Base-by-base conservation (phyloP, 1,140 invertebrate genomes). In the Drosophila varians region DNA sequence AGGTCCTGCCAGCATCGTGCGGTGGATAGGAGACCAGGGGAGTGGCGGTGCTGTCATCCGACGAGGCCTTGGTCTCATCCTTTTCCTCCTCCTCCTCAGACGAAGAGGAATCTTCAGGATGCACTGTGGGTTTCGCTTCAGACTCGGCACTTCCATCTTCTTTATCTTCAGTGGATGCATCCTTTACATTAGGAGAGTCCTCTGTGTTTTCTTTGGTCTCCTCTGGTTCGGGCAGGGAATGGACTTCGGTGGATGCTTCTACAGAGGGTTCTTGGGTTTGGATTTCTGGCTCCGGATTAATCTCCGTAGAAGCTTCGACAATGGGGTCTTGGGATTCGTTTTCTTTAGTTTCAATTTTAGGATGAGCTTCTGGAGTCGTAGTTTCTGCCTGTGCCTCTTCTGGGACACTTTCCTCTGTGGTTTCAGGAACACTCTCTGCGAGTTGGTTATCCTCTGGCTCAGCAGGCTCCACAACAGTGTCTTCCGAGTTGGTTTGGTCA, bases 11-110 rank as follows among this genome's bases (percentile, higher is more conserved):
- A 4, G 79, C 57, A 57, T 79, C 62, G 47, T 87, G 87, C 0
- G 87, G 87, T 0, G 87, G 87, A 65, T 82, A 90, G 11, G 78
- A 74, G 9, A 87, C 87, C 0, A 90, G 69, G 0, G 88, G 75
- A 5, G 82, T 88, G 9, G 87, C 87, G 2, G 78, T 90, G 6
- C 80, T 84, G 16, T 84, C 80, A 5, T 84, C 80, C 0, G 80
- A 38, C 4, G 58, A 58, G 18, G 62, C 21, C 40, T 77, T 86
- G 0, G 47, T 34, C 18, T 80, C 82, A 26, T 66, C 73, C 26
- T 12, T 53, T 1, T 55, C 25, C 2, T 43, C 34, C 18, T 57
- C 46, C 31, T 68, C 36, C 0, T n/a, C n/a, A n/a, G 26, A 62
- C 0, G 49, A 62, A 12, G 26, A 62, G 0, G 51, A 62, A 14